Conservation (phyloP, 2,113 vertebrate species). For the Microtus oregoni region DNA sequence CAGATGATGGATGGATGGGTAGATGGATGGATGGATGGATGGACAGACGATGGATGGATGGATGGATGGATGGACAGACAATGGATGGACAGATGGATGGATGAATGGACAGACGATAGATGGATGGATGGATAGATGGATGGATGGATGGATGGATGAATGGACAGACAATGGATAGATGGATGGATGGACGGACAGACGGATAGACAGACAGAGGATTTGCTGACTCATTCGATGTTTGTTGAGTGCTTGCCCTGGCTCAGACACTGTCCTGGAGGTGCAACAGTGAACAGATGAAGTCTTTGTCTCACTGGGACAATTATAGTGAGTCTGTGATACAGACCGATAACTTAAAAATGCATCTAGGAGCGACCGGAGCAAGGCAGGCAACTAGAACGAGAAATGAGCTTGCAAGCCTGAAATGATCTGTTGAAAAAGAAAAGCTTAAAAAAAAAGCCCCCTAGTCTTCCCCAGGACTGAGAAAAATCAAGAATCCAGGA, state of each 20-base stretch:
- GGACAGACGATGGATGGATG: no score
- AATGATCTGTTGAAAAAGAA: neutral
- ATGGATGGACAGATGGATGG: no score
- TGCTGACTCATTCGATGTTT: neutral
- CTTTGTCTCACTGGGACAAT: no score
- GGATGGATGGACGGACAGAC: no score
- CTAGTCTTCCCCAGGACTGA: neutral
- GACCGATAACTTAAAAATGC: neutral
- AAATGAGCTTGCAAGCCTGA: neutral
- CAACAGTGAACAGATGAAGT: neutral
- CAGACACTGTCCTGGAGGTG: neutral
- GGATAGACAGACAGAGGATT: no score
- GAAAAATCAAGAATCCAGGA: neutral
- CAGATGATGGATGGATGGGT: no score
- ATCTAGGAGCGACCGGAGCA: neutral
- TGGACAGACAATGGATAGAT: rapidly evolving
- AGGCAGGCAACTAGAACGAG: neutral
- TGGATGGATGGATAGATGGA: no score
- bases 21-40: no score
- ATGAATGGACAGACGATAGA: no score
- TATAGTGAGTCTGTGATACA: neutral
- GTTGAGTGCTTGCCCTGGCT: neutral
- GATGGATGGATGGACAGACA: neutral
- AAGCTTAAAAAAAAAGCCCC: neutral
- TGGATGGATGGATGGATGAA: no score